Conservation (phyloP, 35 echinoderm and acorn worm species). For the Holothuria glaberrima region DNA sequence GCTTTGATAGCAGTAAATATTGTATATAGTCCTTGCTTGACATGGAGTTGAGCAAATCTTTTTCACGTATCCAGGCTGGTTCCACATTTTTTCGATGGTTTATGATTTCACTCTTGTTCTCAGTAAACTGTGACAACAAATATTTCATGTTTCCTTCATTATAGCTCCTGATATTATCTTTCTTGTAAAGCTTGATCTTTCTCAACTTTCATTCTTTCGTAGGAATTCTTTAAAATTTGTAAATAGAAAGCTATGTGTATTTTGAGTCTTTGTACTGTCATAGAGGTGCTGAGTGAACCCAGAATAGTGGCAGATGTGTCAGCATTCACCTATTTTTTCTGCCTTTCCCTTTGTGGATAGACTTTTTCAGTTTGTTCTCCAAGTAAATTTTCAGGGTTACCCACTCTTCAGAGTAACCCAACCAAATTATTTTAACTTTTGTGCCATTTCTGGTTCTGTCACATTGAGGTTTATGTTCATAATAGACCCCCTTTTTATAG, state of each 20-base stretch:
- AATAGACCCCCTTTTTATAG: no score
- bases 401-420: no score
- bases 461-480: no score
- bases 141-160: background rate
- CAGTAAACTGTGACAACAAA: background rate
- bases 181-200: background rate
- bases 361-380: no score
- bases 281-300: no score
- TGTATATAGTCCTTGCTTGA: background rate
- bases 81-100: background rate
- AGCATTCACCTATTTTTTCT: no score
- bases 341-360: no score
- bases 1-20: background rate
- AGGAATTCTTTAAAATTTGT: background rate
- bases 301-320: no score
- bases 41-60: background rate
- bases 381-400: no score
- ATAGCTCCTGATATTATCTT: background rate
- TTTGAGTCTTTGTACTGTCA: background rate
- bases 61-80: constrained; percentile 22
- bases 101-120: background rate
- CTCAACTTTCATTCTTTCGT: background rate
- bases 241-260: background rate
- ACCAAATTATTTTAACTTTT: no score
- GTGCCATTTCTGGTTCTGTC: no score